Base-by-base conservation (phyloP, 2,797 vertebrate species). In the Leptatherina wallacei region DNA sequence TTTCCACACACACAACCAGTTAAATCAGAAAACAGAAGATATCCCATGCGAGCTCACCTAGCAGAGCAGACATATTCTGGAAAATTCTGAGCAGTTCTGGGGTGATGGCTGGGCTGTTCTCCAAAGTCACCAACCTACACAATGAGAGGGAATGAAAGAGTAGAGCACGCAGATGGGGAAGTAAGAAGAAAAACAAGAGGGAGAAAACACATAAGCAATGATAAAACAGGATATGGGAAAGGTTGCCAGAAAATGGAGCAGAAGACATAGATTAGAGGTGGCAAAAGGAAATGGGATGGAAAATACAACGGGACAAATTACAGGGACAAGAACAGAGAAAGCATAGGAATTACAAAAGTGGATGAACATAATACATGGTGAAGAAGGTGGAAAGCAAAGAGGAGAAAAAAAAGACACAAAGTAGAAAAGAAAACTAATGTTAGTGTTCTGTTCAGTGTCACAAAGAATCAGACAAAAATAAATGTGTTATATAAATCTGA, bases 11-110 rank as follows among this genome's bases (percentile, higher is more conserved):
- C 14, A 14, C 49, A 60, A 0, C 32, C 13, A 62, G 9, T 60
- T 60, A 57, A 6, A 74, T 27, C 0, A 55, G 38, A 76, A 67
- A 80, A 72, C 30, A 9, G 55, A 60, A 69, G 3, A 60, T 73
- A 71, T 60, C 12, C 62, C 42, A 56, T 76, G 47, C 44, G 30
- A 27, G 85, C 96, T 94, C 93, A 99, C 98, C 98, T 69, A 99
- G 93, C 89, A 99, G 94, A 55, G 97, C 89, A 13, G 97, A 95
- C 98, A 99, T 99, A 88, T 99, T 99, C 88, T 98, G 97, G 94
- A 99, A 99, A 87, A 99, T 95, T 91, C 96, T 94, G 81, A 99
- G 95, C 65, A 99, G 94, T 84, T 99, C 97, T 0, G 96, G 95
- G 63, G 96, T 97, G 85, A 98, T 91, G 81, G 94, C 95, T 5